Evolutionary conservation across 2,797 vertebrate species (phyloP), one percentile per base, ranked within the genome.

Genomic region (Typhlichthys eigenmanni): DNA sequence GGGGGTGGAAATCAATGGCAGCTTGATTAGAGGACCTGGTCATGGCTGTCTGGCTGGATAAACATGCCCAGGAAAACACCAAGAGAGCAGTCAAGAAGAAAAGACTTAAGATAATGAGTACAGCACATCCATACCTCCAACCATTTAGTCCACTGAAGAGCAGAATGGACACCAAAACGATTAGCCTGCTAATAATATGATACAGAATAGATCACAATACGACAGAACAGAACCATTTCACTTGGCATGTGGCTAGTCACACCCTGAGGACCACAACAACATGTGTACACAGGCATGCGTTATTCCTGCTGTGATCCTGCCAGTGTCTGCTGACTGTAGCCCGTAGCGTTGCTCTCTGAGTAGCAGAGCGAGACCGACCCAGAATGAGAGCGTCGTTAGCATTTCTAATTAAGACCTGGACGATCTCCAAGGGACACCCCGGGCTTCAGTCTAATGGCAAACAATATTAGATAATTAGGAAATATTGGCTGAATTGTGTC

Each of bases 381-480:
- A 38, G 45, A 5, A 65, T 47, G 43, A 73, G 43, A 73, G 75
- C 56, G 72, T 68, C 76, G 74, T 84, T 79, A 81, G 69, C 65
- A 82, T 83, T 71, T 75, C 69, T 87, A 85, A 89, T 88, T 85
- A 89, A 84, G 71, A 81, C 71, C 82, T 55, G 56, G 76, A 66
- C 34, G 0, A 66, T 83, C 81, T 84, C 78, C 54, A 17, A 69
- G 78, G 83, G 66, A 76, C 55, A 68, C 47, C 54, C 50, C 61
- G 34, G 68, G 69, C 68, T 71, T 71, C 62, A 60, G 53, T 55
- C 74, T 85, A 81, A 84, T 76, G 72, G 68, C 58, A 78, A 55
- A 69, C 7, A 10, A 79, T 75, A 88, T 85, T 72, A 78, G 79
- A 80, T 81, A 63, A 85, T 87, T 79, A 85, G 73, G 67, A 74